These are phyloP conservation scores for Rhea americana DNA, from an alignment of 2,113 vertebrate genomes.

Conservation along the genomic window DNA sequence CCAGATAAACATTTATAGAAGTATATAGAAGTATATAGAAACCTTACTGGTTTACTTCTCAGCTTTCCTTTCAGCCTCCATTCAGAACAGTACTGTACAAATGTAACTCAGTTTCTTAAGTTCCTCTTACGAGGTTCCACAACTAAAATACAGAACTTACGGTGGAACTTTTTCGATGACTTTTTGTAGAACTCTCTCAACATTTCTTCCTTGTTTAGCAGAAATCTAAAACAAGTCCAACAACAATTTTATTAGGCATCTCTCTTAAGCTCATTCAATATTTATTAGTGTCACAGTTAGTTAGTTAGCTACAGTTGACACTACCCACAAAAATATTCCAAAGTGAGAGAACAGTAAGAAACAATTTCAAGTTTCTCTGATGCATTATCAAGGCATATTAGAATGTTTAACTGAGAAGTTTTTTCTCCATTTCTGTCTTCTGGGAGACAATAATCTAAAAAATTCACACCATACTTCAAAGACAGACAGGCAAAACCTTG, in stretches of 20 bases:
- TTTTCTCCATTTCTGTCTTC: background rate
- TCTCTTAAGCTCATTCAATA: background rate
- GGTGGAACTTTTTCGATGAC: slow-evolving; percentile 90
- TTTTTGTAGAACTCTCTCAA: slow-evolving; percentile 87
- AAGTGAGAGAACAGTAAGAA: background rate
- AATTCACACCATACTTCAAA: background rate
- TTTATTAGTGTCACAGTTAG: background rate
- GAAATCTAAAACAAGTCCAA: slow-evolving; percentile 85
- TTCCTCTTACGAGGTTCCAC: background rate
- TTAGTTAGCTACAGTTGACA: background rate
- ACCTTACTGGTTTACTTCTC: background rate
- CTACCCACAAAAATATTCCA: background rate
- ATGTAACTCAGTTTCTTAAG: background rate
- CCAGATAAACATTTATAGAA: background rate
- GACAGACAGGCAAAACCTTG: background rate
- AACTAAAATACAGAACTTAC: slow-evolving; percentile 78
- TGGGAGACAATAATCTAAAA: background rate
- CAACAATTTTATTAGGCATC: background rate
- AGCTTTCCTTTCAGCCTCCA: background rate
- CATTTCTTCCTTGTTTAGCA: slow-evolving; percentile 93
- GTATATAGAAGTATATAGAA: too few relatives aligned
- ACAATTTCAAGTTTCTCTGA: background rate
- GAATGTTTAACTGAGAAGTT: background rate
- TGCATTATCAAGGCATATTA: background rate
- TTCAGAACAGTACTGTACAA: rapidly evolving